These are phyloP conservation scores for Probaryconus sp. DNA, from an alignment of 1,140 invertebrate genomes.

Conservation along the genomic window DNA sequence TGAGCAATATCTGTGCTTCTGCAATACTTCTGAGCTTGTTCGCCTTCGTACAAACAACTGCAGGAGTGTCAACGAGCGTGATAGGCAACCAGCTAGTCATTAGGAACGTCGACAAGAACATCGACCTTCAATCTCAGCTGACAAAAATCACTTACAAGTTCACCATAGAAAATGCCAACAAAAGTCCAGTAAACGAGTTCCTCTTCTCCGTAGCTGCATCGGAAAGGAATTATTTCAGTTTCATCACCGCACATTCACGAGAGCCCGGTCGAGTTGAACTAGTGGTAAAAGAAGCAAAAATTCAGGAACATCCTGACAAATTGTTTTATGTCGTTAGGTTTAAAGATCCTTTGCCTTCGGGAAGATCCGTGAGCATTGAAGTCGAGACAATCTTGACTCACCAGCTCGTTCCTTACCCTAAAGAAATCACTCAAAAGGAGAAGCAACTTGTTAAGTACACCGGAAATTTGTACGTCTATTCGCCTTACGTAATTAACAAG, in stretches of 20 bases:
- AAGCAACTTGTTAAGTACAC: conserved; percentile 93
- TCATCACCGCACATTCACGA: conserved; percentile 82
- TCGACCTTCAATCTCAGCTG: conserved; percentile 93
- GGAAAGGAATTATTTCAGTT: conserved; percentile 84
- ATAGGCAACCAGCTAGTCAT: conserved; percentile 81
- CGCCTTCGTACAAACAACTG: neutral
- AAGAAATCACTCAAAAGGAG: conserved; percentile 92
- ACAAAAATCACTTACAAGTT: conserved; percentile 90
- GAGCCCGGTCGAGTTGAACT: conserved; percentile 83
- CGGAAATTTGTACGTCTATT: conserved; percentile 91
- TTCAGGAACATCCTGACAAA: conserved; percentile 77
- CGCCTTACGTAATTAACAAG: conserved; percentile 87
- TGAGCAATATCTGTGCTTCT: no score
- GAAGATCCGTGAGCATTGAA: conserved; percentile 81
- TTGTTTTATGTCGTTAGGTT: conserved; percentile 82
- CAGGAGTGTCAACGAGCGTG: conserved; percentile 1
- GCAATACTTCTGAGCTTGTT: no score
- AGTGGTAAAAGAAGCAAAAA: conserved; percentile 79
- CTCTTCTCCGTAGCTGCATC: conserved; percentile 84
- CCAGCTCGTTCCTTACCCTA: conserved; percentile 88
- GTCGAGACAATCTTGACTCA: conserved; percentile 89
- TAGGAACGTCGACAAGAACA: conserved; percentile 89
- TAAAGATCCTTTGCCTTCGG: conserved; percentile 81
- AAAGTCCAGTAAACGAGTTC: conserved; percentile 83
- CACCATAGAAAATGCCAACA: conserved; percentile 89